These are phyloP conservation scores for Drosophila lacertosa DNA, from an alignment of 1,140 invertebrate species.

Conservation along the genomic window DNA sequence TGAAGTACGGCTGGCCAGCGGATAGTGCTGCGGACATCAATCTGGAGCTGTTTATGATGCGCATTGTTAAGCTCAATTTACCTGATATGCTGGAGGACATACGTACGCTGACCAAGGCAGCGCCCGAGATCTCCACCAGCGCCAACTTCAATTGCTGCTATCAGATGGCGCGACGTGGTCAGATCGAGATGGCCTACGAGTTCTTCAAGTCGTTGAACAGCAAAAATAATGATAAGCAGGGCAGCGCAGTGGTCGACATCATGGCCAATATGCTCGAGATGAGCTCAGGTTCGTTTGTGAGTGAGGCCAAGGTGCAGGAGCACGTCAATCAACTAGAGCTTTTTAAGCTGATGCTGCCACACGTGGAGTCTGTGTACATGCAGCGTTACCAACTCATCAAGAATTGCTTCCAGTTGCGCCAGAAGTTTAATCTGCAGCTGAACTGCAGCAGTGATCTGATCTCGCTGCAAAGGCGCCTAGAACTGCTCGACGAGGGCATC, in stretches of 20 bases:
- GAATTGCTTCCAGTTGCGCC: slow-evolving; percentile 55
- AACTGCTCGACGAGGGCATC: slow-evolving; percentile 62
- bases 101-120: slow-evolving; percentile 63
- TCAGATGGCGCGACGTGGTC: slow-evolving; percentile 68
- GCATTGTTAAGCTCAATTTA: slow-evolving; percentile 73
- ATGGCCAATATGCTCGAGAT: slow-evolving; percentile 58
- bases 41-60: slow-evolving; percentile 71
- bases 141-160: slow-evolving; percentile 79
- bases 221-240: slow-evolving; percentile 44
- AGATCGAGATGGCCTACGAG: slow-evolving; percentile 69
- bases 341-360: slow-evolving; percentile 64
- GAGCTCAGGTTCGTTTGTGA: slow-evolving; percentile 24
- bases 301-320: slow-evolving; percentile 44
- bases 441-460: slow-evolving; percentile 50
- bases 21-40: slow-evolving; percentile 67
- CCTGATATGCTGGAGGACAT: slow-evolving; percentile 82
- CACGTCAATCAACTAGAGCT: slow-evolving; percentile 65
- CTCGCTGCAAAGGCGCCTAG: slow-evolving; percentile 34
- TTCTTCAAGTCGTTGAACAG: slow-evolving; percentile 63
- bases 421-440: slow-evolving; percentile 61
- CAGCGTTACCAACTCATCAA: slow-evolving; percentile 60
- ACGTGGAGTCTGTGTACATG: slow-evolving; percentile 33
- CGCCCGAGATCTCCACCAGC: slow-evolving; percentile 55
- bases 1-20: slow-evolving; percentile 80
- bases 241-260: slow-evolving; percentile 55